Evolutionary conservation across 2,888 invertebrate genomes (phyloP).

Genomic region (Mythimna vitellina): DNA sequence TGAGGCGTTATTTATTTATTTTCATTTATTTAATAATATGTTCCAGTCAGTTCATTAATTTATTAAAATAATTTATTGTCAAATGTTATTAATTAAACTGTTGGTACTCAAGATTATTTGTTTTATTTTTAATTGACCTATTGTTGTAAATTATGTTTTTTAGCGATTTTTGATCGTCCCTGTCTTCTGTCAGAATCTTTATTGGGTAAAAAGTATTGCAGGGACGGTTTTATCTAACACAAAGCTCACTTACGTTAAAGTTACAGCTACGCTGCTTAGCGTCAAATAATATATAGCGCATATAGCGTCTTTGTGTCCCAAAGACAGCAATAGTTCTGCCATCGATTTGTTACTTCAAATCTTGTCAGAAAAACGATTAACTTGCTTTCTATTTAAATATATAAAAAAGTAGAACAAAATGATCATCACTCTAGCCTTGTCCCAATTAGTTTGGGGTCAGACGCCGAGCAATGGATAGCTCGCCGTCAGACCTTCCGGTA

Average conservation of each 20-base stretch:
- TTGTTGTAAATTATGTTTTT: not conserved
- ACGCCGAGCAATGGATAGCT: no score
- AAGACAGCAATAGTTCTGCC: no score
- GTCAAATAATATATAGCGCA: no score
- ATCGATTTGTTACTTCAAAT: no score
- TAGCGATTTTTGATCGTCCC: not conserved
- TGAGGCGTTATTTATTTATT: slow-evolving; percentile 64
- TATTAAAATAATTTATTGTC: slow-evolving; percentile 73
- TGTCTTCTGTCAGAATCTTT: not conserved
- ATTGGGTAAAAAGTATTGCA: not conserved
- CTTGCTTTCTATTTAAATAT: no score
- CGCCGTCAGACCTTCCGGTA: no score
- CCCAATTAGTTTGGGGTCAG: no score
- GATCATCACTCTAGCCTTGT: no score
- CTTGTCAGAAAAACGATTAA: no score
- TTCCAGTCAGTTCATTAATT: slow-evolving; percentile 62
- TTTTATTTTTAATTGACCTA: slow-evolving; percentile 28
- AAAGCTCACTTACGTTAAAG: not conserved
- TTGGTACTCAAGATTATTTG: slow-evolving; percentile 76
- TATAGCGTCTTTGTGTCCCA: no score
- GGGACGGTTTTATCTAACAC: not conserved
- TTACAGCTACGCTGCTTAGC: no score
- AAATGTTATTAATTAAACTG: slow-evolving; percentile 83
- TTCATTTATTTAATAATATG: slow-evolving; percentile 53
- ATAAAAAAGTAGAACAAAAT: no score